These are phyloP conservation scores for Myxocyprinus asiaticus DNA, from an alignment of 2,113 vertebrate genomes.

Conservation along the genomic window DNA sequence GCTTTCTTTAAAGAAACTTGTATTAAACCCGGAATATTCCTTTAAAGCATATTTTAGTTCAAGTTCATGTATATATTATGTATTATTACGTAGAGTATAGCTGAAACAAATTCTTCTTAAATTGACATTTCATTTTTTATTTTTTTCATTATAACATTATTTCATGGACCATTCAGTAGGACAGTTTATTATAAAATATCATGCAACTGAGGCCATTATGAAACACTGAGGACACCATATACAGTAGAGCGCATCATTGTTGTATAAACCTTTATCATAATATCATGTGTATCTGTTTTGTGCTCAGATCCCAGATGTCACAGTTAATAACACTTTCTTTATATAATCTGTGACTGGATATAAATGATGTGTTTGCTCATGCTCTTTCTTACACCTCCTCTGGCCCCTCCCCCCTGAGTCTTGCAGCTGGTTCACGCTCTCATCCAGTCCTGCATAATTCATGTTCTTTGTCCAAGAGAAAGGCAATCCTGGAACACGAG, in stretches of 20 bases:
- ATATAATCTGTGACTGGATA: conserved; percentile 13
- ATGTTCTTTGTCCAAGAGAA: conserved; percentile 47
- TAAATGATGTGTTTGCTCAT: background rate
- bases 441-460: conserved; percentile 45
- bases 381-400: background rate
- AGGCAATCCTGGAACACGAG: conserved; percentile 13
- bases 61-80: too few relatives aligned
- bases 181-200: background rate
- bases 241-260: background rate
- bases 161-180: background rate
- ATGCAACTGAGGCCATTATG: background rate
- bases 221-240: background rate
- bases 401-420: conserved; percentile 35
- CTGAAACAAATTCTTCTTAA: too few relatives aligned
- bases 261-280: background rate
- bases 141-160: background rate
- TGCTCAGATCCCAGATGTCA: background rate
- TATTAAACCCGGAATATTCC: too few relatives aligned
- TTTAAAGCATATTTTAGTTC: too few relatives aligned
- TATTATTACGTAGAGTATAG: too few relatives aligned
- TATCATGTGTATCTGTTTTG: background rate
- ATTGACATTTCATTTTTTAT: background rate
- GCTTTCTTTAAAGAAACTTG: too few relatives aligned
- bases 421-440: conserved; percentile 32
- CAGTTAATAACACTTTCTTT: background rate